Percentiles rank a stretch among this genome's conserved stretches.
Conservation (phyloP, 2,113 vertebrate genomes). For the Mirounga angustirostris region DNA sequence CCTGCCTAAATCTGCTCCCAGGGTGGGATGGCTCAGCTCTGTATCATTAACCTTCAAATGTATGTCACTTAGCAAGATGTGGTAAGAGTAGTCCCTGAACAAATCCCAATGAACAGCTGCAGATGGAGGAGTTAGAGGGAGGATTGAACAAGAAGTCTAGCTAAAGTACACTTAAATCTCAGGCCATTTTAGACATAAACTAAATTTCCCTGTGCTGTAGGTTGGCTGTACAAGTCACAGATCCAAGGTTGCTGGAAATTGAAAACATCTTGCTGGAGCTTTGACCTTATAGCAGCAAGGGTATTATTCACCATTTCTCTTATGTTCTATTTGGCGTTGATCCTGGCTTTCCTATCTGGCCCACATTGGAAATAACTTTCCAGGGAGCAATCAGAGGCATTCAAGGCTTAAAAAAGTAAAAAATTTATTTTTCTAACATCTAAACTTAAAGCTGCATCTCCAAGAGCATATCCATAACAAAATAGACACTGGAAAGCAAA, state of each 20-base stretch:
- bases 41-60: neutral
- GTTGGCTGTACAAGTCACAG: neutral
- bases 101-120: neutral
- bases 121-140: neutral
- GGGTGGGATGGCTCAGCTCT: neutral
- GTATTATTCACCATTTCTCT: conserved; percentile 44
- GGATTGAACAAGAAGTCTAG: neutral
- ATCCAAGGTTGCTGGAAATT: conserved; percentile 27
- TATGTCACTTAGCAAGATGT: neutral
- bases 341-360: conserved; percentile 62
- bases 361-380: conserved; percentile 53
- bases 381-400: conserved; percentile 46
- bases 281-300: neutral
- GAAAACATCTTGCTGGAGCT: conserved; percentile 67
- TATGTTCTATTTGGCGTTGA: conserved; percentile 54
- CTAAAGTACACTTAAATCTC: neutral
- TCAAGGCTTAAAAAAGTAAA: neutral
- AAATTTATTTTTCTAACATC: conserved; percentile 39
- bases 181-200: neutral
- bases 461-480: conserved; percentile 40
- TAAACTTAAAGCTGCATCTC: conserved; percentile 32
- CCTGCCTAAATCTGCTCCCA: conserved; percentile 13
- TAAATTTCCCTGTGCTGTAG: neutral
- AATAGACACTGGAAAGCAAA: conserved; percentile 45
- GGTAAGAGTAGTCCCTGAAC: neutral